Evolutionary conservation across 2,113 vertebrate species (phyloP), one percentile per base, ranked within the genome.

Genomic region (Theristicus caerulescens): DNA sequence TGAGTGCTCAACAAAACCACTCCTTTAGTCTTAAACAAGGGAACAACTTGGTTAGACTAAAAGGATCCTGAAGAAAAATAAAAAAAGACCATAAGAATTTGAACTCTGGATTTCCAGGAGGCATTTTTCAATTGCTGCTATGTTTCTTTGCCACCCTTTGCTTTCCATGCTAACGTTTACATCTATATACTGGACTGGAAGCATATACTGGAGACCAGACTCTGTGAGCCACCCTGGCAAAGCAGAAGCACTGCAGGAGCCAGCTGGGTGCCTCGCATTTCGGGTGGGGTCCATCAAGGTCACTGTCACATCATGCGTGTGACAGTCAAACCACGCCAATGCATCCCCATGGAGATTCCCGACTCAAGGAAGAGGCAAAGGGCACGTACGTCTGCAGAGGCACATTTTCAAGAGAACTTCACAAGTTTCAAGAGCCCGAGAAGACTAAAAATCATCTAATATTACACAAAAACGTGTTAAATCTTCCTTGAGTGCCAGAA

Each of bases 381-480:
- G 44, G 22, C 38, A 59, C 3, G 3, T 0, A 7, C 1, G 7
- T 47, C 21, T 17, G 29, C 49, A 64, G 24, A 18, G 24, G 11
- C 4, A 4, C 1, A 2, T 34, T 85, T 76, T 31, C 20, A n/a
- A 42, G 31, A 5, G 21, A 81, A 29, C 8, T 19, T 42, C 27
- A 49, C 29, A 8, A 34, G 31, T 18, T 40, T 16, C 4, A 2
- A 49, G 70, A 66, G 22, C 16, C 34, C 0, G 4, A 59, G 47
- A 74, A 67, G 27, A 10, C 20, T 46, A 31, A 82, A 82, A 82
- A 59, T 19, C 25, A 38, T 19, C 32, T 12, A 11, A 19, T 9
- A 16, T 1, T 16, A 18, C 3, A n/a, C 5, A 16, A 52, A 57
- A 12, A 3, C 2, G 0, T 1, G 16, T 19, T 16, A 47, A 70